Base-by-base conservation (phyloP, 2,113 vertebrate species). In the Silurus meridionalis region DNA sequence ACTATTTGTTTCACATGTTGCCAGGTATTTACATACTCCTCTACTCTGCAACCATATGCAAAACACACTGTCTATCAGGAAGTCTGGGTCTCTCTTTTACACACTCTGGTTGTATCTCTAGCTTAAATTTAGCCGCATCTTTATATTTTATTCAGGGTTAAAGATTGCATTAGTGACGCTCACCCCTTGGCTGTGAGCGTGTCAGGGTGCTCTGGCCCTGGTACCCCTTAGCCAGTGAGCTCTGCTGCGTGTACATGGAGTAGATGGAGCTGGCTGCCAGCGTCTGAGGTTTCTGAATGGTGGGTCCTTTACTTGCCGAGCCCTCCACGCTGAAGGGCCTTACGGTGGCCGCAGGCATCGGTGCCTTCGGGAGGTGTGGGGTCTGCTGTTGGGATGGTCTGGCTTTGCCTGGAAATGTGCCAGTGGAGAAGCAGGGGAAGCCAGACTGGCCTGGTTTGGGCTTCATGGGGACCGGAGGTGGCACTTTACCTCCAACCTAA, bases 171-270 rank as follows among this genome's bases (percentile, higher is more conserved):
- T 52, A 61, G 60, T 4, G 23, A 9, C 82, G 86, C 84, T 89
- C 52, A 97, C 98, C 94, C 6, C 96, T 90, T 77, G 94, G 91
- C 19, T 97, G 96, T 0, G 95, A 93, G 89, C 95, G 96, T 0
- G 95, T 95, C 90, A 97, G 87, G 0, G 96, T 96, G 0, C 95
- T 96, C 87, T 97, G 96, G 67, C 96, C 94, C 60, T 96, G 96
- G 92, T 96, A 95, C 92, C 94, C 95, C 87, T 97, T 97, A 4
- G 96, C 96, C 0, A 94, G 95, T 0, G 93, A 94, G 78, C 93
- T 94, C 28, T 96, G 97, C 74, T 97, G 95, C 0, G 98, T 99
- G 84, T 99, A 99, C 97, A 99, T 98, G 85, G 96, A 97, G 83
- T 97, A 98, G 89, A 99, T 99, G 11, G 97, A 99, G 71, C 97